phyloP scores from a whole-genome alignment of 2,113 vertebrate genomes.

The Prunella fulvescens region DNA sequence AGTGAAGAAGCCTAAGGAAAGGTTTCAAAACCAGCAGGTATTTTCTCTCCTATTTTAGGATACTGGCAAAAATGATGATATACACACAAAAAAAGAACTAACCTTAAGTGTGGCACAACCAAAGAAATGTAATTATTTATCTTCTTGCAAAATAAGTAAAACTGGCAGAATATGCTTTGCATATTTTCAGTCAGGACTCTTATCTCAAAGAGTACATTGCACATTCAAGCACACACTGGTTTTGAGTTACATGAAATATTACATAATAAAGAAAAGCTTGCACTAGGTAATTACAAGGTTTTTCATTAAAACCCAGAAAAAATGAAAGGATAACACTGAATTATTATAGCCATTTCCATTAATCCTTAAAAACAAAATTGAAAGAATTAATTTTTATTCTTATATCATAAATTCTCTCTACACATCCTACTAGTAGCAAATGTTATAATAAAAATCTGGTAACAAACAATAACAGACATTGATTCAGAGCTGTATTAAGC shows the following conservation, averaged over 20 bases:
- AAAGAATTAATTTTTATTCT: neutral
- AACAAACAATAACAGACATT: neutral
- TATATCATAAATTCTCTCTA: neutral
- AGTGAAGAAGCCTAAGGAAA: neutral
- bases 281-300: neutral
- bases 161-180: neutral
- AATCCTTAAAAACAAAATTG: neutral
- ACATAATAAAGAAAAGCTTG: neutral
- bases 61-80: neutral
- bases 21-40: neutral
- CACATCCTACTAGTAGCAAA: neutral
- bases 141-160: neutral
- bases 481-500: neutral
- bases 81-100: neutral
- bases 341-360: neutral
- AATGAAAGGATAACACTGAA: neutral
- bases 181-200: neutral
- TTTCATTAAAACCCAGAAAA: constrained; percentile 12
- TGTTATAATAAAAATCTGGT: neutral
- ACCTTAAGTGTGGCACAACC: neutral
- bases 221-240: neutral
- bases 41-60: neutral
- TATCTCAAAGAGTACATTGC: neutral
- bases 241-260: neutral
- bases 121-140: neutral